These are phyloP conservation scores for Meloidogyne exigua DNA, from an alignment of 1,140 invertebrate genomes.

Conservation along the genomic window DNA sequence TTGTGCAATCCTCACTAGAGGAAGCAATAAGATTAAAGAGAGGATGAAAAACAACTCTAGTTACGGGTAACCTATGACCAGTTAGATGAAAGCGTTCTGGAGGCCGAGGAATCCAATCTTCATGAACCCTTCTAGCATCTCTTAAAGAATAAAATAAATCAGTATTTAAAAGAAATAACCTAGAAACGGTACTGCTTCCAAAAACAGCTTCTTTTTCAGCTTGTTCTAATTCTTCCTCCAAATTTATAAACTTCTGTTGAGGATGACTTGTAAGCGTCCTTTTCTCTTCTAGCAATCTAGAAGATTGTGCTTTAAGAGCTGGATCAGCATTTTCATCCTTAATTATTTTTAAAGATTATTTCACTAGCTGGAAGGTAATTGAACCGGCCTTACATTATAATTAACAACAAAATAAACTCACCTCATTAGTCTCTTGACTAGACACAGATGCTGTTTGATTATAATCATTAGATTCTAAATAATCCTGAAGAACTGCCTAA, in stretches of 20 bases:
- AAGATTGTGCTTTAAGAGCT: conserved; percentile 81
- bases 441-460: conserved; percentile 89
- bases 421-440: conserved; percentile 92
- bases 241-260: conserved; percentile 97
- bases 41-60: conserved; percentile 85
- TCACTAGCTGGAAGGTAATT: too few relatives aligned
- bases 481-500: too few relatives aligned
- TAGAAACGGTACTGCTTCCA: conserved; percentile 69
- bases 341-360: too few relatives aligned
- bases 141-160: conserved; percentile 6
- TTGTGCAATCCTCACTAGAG: conserved; percentile 93
- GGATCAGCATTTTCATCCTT: conserved; percentile 68
- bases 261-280: conserved; percentile 97
- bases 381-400: too few relatives aligned
- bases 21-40: conserved; percentile 91
- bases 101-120: conserved; percentile 95
- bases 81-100: conserved; percentile 89
- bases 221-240: conserved; percentile 91
- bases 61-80: conserved; percentile 86
- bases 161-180: background rate
- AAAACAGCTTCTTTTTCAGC: conserved; percentile 90
- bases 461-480: conserved; percentile 91
- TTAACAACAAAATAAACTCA: conserved; percentile 57
- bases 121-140: conserved; percentile 72
- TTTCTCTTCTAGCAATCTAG: conserved; percentile 93